Evolutionary conservation across 2,113 vertebrate genomes (phyloP).

Genomic region (Pseudorasbora parva): DNA sequence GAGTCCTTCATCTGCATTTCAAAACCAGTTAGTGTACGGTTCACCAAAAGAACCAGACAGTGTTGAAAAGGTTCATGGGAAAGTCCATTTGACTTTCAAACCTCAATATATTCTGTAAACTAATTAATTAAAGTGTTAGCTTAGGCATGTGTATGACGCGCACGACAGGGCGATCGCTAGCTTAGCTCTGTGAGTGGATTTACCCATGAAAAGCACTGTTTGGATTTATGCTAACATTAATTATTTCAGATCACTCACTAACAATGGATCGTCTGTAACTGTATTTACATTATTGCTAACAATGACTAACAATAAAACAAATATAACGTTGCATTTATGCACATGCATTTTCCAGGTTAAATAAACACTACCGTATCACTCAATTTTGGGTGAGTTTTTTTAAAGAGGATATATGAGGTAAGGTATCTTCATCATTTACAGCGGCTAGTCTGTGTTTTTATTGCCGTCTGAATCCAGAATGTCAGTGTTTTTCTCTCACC

Average conservation of each 20-base stretch:
- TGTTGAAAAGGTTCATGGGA: conserved; percentile 44
- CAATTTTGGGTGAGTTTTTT: too few relatives aligned
- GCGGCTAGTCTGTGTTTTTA: too few relatives aligned
- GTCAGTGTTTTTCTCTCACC: too few relatives aligned
- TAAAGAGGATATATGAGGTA: too few relatives aligned
- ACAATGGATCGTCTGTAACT: background rate
- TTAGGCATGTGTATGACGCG: background rate
- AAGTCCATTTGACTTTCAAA: background rate
- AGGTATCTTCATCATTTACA: too few relatives aligned
- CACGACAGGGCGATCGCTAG: background rate
- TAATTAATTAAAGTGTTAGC: background rate
- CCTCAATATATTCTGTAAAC: background rate
- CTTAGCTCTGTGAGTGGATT: background rate
- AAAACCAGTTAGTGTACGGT: background rate
- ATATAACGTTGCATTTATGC: too few relatives aligned
- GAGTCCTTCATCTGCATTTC: background rate
- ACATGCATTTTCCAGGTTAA: too few relatives aligned
- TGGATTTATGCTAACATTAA: background rate
- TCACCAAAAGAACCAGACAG: background rate
- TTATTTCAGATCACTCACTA: background rate
- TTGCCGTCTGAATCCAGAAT: too few relatives aligned
- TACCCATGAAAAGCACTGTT: too few relatives aligned
- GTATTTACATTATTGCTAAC: background rate
- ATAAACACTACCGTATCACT: too few relatives aligned
- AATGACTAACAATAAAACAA: background rate